Evolutionary conservation across 2,888 invertebrate species (phyloP), one percentile per base, ranked within the genome.

Genomic region (Chironomus riparius): DNA sequence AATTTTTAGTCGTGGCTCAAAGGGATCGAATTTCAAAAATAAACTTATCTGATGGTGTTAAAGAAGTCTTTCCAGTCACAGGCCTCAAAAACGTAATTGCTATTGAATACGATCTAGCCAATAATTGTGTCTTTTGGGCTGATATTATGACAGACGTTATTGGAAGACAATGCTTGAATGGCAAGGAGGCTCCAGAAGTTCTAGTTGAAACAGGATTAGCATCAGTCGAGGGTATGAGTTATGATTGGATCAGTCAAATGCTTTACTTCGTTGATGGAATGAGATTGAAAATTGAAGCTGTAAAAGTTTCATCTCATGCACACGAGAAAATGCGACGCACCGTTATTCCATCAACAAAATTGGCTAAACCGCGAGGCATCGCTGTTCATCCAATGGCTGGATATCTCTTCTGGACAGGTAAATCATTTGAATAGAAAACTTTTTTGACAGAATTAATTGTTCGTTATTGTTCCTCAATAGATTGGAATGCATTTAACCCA

Each of bases 121-220:
- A 91, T 79, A 93, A 94, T 80, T 94, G 94, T 81, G 86, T 96
- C 1, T 96, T 92, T 82, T 96, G 94, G 92, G 94, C 94, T 1
- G 95, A 95, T 81, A 92, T 93, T 77, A 89, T 91, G 73, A 85
- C 88, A 7, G 92, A 94, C 79, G 90, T 89, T 22, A 94, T 95
- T 78, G 90, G 89, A 77, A 86, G 92, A 15, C 91, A 92, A 79
- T 92, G 92, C 81, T 88, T 93, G 79, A 88, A 90, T 79, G 92
- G 92, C 5, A 87, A 86, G 0, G 86, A 86, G 61, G 84, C 85
- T 7, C 87, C 88, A 4, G 92, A 93, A 82, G 87, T 91, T 15
- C 85, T 95, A 0, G 90, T 95, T 0, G 90, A 91, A 70, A 89
- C 88, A 0, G 90, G 92, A 79, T 82, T 95, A 77, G 88, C 90